Evolutionary conservation across 2,113 vertebrate genomes (phyloP).

Genomic region (Cyphomyrus discorhynchus): DNA sequence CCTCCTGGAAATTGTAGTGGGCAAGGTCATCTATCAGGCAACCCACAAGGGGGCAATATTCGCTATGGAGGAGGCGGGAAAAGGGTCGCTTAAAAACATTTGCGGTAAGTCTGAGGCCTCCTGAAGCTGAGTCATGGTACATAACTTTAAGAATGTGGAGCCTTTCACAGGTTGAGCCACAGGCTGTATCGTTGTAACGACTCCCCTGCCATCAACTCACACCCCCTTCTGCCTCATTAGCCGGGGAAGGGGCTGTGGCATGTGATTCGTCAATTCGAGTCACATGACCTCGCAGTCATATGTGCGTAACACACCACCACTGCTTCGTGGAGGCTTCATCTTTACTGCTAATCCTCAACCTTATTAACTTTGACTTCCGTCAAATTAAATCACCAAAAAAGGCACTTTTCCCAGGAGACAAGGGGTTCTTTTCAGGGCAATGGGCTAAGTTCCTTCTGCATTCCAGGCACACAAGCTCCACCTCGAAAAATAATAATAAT

Average conservation of each 20-base stretch:
- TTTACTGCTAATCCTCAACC: not conserved
- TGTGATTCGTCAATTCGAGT: not conserved
- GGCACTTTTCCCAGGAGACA: not conserved
- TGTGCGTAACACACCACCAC: not conserved
- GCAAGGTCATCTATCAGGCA: not conserved
- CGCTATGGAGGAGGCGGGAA: not conserved
- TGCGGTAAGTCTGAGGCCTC: not conserved
- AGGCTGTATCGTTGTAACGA: not conserved
- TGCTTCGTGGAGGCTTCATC: not conserved
- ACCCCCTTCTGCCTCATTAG: not conserved
- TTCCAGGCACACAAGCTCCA: not conserved
- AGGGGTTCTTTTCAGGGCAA: not conserved
- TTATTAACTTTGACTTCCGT: not conserved
- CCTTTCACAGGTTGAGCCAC: not conserved
- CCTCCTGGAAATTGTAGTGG: not conserved
- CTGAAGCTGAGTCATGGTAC: not conserved
- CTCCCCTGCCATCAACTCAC: not conserved
- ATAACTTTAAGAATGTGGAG: not conserved
- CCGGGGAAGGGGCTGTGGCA: not conserved
- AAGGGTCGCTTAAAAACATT: not conserved
- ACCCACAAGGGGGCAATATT: not conserved
- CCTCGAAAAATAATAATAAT: not conserved
- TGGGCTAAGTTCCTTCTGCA: not conserved
- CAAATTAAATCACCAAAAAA: not conserved
- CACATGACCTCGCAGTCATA: not conserved